These are phyloP conservation scores for Phyllostomus hastatus DNA, from an alignment of 2,113 vertebrate genomes.

Conservation along the genomic window DNA sequence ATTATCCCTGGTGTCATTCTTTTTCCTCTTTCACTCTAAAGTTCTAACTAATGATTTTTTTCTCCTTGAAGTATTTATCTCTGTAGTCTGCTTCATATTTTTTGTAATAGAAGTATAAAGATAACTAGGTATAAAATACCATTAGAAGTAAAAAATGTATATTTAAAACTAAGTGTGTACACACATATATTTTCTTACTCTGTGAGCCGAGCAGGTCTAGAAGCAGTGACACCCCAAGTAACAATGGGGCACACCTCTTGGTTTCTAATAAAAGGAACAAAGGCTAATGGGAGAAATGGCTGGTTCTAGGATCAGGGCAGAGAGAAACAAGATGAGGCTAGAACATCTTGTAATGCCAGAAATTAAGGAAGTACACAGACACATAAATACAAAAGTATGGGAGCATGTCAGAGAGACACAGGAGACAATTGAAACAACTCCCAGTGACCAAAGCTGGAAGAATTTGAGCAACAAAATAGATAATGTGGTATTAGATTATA, in stretches of 20 bases:
- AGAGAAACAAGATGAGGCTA: background rate
- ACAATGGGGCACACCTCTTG: background rate
- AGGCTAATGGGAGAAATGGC: background rate
- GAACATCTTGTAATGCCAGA: background rate
- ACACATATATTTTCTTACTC: background rate
- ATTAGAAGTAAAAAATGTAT: background rate
- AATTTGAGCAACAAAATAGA: background rate
- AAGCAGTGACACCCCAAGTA: background rate
- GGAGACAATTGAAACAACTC: background rate
- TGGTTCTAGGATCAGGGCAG: background rate
- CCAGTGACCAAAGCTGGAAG: background rate
- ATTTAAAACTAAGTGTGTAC: slow-evolving; percentile 2
- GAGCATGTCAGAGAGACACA: background rate
- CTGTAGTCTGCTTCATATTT: background rate
- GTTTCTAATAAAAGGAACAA: background rate
- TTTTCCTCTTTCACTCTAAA: background rate
- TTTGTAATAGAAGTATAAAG: background rate
- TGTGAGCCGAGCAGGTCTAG: background rate
- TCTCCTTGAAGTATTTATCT: background rate
- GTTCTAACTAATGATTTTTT: background rate
- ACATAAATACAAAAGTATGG: background rate
- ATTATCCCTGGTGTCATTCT: background rate
- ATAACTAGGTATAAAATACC: background rate
- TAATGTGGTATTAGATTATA: background rate
- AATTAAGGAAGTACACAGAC: slow-evolving; percentile 9